Percentiles rank a stretch among this genome's conserved stretches.
phyloP scores from a whole-genome alignment of 2,888 invertebrate genomes.

The Abrostola tripartita region DNA sequence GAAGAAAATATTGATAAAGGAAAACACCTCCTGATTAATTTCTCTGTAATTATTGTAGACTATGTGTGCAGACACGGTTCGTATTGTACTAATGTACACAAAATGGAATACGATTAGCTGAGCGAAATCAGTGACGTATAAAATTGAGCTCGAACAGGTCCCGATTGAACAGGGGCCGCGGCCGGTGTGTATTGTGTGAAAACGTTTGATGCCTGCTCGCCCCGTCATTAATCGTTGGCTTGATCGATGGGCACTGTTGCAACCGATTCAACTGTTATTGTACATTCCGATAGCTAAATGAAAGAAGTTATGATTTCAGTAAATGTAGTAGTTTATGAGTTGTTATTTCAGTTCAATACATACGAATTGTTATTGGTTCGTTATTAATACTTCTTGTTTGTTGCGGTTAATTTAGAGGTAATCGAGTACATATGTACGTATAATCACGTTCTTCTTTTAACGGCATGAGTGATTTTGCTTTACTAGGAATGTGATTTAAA shows the following conservation, averaged over 20 bases:
- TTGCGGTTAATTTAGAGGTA: background rate
- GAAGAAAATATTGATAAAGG: no score
- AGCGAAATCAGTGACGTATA: slow-evolving; percentile 40
- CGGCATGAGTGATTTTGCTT: no score
- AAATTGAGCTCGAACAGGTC: slow-evolving; percentile 44
- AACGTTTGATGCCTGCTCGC: slow-evolving; percentile 38
- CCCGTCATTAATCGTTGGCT: slow-evolving; percentile 59
- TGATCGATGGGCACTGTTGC: slow-evolving; percentile 64
- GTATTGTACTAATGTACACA: background rate
- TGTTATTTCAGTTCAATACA: slow-evolving; percentile 20
- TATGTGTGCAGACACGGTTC: no score
- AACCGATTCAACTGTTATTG: slow-evolving; percentile 61
- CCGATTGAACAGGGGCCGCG: slow-evolving; percentile 27
- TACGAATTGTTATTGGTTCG: slow-evolving; percentile 13
- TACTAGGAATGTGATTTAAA: background rate
- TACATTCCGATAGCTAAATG: slow-evolving; percentile 47
- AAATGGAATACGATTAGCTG: slow-evolving; percentile 47
- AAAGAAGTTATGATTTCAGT: slow-evolving; percentile 50
- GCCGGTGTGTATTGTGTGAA: slow-evolving; percentile 42
- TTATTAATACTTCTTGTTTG: slow-evolving; percentile 5
- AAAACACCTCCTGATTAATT: no score
- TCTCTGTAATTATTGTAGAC: no score
- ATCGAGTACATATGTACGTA: background rate
- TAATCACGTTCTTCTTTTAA: no score
- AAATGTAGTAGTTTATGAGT: slow-evolving; percentile 19